Conservation (phyloP, 2,888 invertebrate species). For the Muscina levida region DNA sequence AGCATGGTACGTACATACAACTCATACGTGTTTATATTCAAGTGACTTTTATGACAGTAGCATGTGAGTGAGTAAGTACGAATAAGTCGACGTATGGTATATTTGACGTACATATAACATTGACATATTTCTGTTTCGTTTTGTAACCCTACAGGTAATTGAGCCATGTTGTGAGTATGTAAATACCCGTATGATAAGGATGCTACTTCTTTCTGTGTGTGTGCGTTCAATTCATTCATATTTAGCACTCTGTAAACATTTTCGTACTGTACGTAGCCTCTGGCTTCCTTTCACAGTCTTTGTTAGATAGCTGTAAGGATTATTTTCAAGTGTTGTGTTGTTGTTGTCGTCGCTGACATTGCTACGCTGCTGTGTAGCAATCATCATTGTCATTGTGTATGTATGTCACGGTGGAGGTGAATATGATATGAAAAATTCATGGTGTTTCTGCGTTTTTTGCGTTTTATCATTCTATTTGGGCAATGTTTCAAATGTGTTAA, state of each 20-base stretch:
- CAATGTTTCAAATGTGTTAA: conserved; percentile 32
- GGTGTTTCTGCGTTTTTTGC: neutral
- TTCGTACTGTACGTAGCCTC: too few relatives aligned
- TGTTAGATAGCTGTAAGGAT: conserved; percentile 31
- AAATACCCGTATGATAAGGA: neutral
- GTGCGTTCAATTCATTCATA: too few relatives aligned
- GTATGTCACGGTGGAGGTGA: conserved; percentile 30
- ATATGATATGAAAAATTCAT: conserved; percentile 8
- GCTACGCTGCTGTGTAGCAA: neutral
- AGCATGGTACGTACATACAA: conserved; percentile 31
- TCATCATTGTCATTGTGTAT: neutral
- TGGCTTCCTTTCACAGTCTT: too few relatives aligned
- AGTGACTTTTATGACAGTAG: neutral
- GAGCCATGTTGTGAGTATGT: neutral
- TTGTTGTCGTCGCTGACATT: too few relatives aligned
- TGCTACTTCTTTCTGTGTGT: too few relatives aligned
- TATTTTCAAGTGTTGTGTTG: conserved; percentile 39
- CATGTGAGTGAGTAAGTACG: neutral
- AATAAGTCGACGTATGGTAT: neutral
- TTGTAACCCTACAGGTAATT: conserved; percentile 53
- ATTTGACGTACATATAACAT: conserved; percentile 11
- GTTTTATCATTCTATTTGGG: conserved; percentile 13
- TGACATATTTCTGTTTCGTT: conserved; percentile 26
- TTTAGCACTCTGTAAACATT: too few relatives aligned
- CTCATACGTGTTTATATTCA: conserved; percentile 7